Evolutionary conservation across 2,888 invertebrate genomes (phyloP).

Genomic region (Baccha elongata): DNA sequence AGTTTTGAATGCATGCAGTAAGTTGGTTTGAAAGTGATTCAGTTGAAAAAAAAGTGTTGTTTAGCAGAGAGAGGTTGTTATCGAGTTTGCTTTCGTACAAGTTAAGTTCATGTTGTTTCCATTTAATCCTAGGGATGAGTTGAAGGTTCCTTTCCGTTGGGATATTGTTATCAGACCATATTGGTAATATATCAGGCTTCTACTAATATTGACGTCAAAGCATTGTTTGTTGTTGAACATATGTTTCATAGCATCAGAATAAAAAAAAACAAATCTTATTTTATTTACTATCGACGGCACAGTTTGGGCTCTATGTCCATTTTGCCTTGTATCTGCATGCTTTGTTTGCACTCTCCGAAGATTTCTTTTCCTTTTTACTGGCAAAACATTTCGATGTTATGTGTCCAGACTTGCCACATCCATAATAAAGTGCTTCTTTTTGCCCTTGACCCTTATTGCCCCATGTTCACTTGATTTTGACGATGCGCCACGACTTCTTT

Average conservation of each 20-base stretch:
- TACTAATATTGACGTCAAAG: no score
- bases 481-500: neutral
- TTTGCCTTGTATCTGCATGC: neutral
- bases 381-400: constrained; percentile 9
- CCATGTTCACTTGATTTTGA: neutral
- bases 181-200: no score
- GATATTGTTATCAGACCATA: no score
- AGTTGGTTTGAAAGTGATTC: no score
- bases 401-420: neutral
- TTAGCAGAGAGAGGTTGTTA: no score
- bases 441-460: neutral
- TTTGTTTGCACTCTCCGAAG: neutral
- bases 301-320: neutral
- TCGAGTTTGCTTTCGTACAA: no score
- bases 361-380: neutral
- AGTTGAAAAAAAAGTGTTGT: no score
- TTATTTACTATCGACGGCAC: neutral
- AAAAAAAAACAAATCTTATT: constrained; percentile 1
- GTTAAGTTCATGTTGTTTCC: no score
- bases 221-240: neutral
- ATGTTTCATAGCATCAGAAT: constrained; percentile 9
- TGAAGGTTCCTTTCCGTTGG: no score
- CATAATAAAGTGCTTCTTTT: neutral
- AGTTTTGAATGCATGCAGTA: no score
- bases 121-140: no score